A percentile compares a stretch with the other conserved stretches of the same genome.
These are phyloP conservation scores for Phataginus tricuspis DNA, from an alignment of 2,797 vertebrate species.

Conservation along the genomic window DNA sequence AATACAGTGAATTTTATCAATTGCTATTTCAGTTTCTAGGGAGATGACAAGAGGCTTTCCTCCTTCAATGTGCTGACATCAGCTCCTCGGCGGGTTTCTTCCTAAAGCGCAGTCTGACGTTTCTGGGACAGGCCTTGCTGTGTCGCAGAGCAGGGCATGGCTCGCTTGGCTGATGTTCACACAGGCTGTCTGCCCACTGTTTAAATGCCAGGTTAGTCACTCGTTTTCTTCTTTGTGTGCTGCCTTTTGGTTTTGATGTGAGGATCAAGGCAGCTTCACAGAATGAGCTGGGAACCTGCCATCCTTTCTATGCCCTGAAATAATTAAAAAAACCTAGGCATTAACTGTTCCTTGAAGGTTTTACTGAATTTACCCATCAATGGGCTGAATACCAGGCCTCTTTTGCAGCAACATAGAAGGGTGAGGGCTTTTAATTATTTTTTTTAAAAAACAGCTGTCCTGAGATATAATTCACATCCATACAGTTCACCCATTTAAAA, in stretches of 20 bases:
- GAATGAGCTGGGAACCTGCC: background rate
- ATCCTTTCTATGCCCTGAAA: background rate
- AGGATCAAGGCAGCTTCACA: background rate
- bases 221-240: background rate
- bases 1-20: background rate
- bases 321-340: background rate
- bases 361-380: background rate
- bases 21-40: background rate
- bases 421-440: background rate
- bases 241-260: background rate
- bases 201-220: background rate
- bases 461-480: background rate
- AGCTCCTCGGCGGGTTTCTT: background rate
- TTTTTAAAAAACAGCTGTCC: background rate
- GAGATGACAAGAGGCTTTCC: background rate
- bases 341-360: background rate
- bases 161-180: background rate
- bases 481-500: background rate
- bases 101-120: too few species aligned
- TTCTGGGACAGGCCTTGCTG: background rate
- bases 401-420: background rate
- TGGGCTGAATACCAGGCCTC: background rate
- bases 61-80: background rate
- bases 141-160: fast-evolving
- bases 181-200: background rate